Conservation (phyloP, 2,797 vertebrate genomes). For the Gadopsis bispinosus region DNA sequence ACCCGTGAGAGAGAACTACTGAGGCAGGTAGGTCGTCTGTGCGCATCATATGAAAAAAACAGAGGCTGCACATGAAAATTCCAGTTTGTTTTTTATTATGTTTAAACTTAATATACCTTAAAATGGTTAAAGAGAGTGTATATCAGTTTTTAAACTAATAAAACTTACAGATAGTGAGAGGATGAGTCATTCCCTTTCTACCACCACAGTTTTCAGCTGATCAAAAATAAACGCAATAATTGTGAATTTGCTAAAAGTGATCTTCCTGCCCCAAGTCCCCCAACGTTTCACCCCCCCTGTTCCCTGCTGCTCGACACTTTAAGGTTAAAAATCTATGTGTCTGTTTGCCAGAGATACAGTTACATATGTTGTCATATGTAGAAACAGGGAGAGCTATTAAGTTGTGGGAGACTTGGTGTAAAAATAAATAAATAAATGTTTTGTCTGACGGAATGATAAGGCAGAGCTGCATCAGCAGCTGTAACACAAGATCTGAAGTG, state of each 20-base stretch:
- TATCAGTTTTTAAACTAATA: neutral
- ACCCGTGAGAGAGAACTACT: conserved; percentile 89
- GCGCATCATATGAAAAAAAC: neutral
- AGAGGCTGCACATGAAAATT: neutral
- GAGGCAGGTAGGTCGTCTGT: conserved; percentile 51
- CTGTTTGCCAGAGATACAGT: neutral
- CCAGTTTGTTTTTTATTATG: neutral
- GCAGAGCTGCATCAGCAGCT: neutral
- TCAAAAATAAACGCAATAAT: no score
- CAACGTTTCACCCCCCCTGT: neutral
- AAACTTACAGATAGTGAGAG: neutral
- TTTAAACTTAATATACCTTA: neutral
- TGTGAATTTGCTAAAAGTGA: conserved; percentile 8
- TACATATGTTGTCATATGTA: no score
- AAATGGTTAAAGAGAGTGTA: neutral
- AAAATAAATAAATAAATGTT: neutral
- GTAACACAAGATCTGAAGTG: neutral
- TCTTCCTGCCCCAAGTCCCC: neutral
- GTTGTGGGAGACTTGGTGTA: neutral
- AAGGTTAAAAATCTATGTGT: neutral
- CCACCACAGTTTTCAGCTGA: conserved; percentile 19
- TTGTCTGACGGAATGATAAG: conserved; percentile 4
- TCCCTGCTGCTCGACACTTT: neutral
- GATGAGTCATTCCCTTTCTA: conserved; percentile 8
- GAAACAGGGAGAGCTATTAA: neutral